A percentile compares a stretch with the other conserved stretches of the same genome.
Evolutionary conservation across 2,113 vertebrate species (phyloP).

Genomic region (cat (Felis catus)): DNA sequence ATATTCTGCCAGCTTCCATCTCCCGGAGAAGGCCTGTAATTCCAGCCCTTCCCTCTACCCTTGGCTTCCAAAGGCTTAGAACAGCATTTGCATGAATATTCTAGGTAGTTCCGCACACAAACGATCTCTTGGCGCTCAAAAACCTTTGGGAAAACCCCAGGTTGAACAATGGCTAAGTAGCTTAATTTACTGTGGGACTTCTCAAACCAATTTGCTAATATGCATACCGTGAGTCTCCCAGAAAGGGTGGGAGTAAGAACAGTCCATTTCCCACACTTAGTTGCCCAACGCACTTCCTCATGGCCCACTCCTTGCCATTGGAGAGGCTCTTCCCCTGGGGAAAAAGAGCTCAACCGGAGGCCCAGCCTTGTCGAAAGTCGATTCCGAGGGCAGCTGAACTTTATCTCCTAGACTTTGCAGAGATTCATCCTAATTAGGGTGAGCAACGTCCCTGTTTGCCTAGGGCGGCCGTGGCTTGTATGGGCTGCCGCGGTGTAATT

Average conservation of each 20-base stretch:
- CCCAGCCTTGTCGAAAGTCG: neutral
- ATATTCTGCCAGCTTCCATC: neutral
- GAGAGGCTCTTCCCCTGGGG: neutral
- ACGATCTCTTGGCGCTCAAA: neutral
- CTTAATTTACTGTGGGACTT: neutral
- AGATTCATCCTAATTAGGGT: neutral
- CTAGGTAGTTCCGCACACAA: neutral
- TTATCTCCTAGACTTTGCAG: neutral
- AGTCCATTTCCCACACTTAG: neutral
- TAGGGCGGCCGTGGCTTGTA: neutral
- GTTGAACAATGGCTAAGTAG: neutral
- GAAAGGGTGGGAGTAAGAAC: neutral
- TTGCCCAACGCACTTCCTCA: neutral
- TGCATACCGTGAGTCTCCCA: neutral
- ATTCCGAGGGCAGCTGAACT: neutral
- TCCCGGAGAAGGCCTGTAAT: neutral
- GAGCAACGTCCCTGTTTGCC: neutral
- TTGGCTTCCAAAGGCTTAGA: neutral
- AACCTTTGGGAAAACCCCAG: neutral
- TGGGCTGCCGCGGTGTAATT: neutral
- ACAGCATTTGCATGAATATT: neutral
- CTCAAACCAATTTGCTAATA: neutral
- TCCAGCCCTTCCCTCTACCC: neutral
- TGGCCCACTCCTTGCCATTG: neutral
- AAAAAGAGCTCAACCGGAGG: neutral